A percentile compares a stretch with the other conserved stretches of the same genome.
These are phyloP conservation scores for Melanotaenia nigrans DNA, from an alignment of 2,797 vertebrate species.

Conservation along the genomic window DNA sequence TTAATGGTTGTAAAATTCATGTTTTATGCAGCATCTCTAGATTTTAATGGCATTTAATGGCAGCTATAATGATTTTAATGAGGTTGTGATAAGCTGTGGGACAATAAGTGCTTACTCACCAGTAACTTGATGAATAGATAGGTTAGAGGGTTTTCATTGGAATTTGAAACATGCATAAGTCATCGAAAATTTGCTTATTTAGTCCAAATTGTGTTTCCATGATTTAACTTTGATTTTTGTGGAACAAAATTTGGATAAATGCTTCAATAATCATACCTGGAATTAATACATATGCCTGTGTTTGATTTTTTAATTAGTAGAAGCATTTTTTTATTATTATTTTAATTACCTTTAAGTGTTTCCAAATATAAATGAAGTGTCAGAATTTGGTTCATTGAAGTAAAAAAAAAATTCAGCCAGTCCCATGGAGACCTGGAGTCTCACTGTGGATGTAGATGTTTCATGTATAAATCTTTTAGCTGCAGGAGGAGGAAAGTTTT, in stretches of 20 bases:
- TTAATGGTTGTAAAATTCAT: not conserved
- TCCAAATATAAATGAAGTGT: not conserved
- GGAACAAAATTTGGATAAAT: not conserved
- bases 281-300: not conserved
- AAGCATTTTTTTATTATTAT: not conserved
- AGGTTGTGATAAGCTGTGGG: constrained; percentile 12
- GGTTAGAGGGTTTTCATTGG: not conserved
- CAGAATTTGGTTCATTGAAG: not conserved
- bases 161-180: not conserved
- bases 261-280: not conserved
- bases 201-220: not conserved
- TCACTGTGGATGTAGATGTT: not conserved
- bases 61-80: constrained; percentile 30
- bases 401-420: too few species aligned
- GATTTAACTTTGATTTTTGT: not conserved
- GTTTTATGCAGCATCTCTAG: constrained; percentile 40
- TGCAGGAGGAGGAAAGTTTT: not conserved
- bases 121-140: not conserved
- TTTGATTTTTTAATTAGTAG: too few species aligned
- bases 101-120: constrained; percentile 1
- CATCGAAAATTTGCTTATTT: not conserved
- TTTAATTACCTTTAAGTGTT: not conserved
- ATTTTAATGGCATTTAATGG: constrained; percentile 47
- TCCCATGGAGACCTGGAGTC: too few species aligned
- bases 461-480: not conserved